Evolutionary conservation across 2,888 invertebrate genomes (phyloP), one percentile per base, ranked within the genome.

Genomic region (Gymnosoma rotundatum): DNA sequence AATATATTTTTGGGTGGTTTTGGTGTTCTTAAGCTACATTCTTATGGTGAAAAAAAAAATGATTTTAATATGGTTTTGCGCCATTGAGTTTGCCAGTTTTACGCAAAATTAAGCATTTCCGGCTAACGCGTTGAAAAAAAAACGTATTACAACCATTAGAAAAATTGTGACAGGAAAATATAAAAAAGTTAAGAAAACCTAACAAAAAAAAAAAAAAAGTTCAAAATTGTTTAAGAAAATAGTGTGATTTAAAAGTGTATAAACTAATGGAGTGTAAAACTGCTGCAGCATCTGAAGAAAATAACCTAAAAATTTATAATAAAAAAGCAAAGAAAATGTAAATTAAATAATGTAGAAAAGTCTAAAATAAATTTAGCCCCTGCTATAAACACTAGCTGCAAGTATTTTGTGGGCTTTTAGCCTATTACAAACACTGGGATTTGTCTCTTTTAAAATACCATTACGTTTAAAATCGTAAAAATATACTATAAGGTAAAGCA

Each of bases 91-190:
- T 78, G 64, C 60, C 67, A 80, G 75, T 86, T 83, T 83, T 79
- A 86, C 79, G 81, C 86, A 83, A 83, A 86, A 86, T 86, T 84
- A 85, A 84, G 83, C 83, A 86, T 78, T 82, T 81, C 78, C 70
- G 78, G 56, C 64, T 69, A 75, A 81, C 21, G 18, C 3, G 20
- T 54, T 21, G 0, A 42, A 42, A 42, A 42, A 42, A 42, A 12
- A 42, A 12, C 12, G 42, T 42, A 12, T 2, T 12, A 12, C 42
- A 42, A 42, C 42, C 50, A 9, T 52, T n/a, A 52, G 32, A 64
- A 74, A 38, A 74, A 72, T 52, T 42, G 45, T 38, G 14, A 73
- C 32, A 69, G 36, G 25, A 18, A 63, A 20, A 7, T 32, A 12
- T 2, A 20, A 45, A 36, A 58, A 7, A n/a, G 25, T 7, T 21